Evolutionary conservation across 2,888 invertebrate species (phyloP).

Genomic region (Ochropacha duplaris): DNA sequence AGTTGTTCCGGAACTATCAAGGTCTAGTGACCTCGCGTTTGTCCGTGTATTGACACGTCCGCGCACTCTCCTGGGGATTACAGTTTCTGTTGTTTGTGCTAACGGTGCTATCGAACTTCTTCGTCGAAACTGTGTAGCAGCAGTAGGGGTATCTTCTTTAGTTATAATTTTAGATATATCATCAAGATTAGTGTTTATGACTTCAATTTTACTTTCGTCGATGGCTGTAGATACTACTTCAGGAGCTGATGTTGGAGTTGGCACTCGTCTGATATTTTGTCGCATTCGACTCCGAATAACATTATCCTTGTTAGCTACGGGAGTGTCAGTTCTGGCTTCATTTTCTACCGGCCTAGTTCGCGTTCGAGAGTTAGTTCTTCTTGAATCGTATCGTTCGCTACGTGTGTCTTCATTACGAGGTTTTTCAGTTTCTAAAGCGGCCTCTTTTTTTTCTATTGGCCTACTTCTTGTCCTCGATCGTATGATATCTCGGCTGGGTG

Average conservation of each 20-base stretch:
- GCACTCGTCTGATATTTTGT: constrained; percentile 32
- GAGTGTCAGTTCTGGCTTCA: constrained; percentile 40
- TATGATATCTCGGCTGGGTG: constrained; percentile 38
- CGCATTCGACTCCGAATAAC: constrained; percentile 50
- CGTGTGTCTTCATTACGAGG: constrained; percentile 39
- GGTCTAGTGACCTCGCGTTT: constrained; percentile 53
- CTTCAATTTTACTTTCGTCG: constrained; percentile 58
- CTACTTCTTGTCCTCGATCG: constrained; percentile 58
- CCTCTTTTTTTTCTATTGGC: constrained; percentile 31
- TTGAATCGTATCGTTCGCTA: constrained; percentile 68
- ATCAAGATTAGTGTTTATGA: constrained; percentile 50
- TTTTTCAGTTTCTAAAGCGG: constrained; percentile 36
- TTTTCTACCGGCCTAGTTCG: constrained; percentile 51
- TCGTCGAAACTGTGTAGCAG: constrained; percentile 53
- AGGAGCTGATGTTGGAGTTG: constrained; percentile 36
- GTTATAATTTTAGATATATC: constrained; percentile 50
- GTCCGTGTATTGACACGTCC: constrained; percentile 55
- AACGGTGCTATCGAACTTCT: constrained; percentile 44
- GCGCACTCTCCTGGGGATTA: constrained; percentile 41
- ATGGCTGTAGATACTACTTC: constrained; percentile 43
- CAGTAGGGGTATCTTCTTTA: constrained; percentile 39
- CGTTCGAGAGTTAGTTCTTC: constrained; percentile 62
- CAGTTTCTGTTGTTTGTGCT: constrained; percentile 46
- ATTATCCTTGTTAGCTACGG: constrained; percentile 45
- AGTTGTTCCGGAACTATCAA: constrained; percentile 65